These are phyloP conservation scores for Merodon equestris DNA, from an alignment of 2,888 invertebrate genomes.

Conservation along the genomic window DNA sequence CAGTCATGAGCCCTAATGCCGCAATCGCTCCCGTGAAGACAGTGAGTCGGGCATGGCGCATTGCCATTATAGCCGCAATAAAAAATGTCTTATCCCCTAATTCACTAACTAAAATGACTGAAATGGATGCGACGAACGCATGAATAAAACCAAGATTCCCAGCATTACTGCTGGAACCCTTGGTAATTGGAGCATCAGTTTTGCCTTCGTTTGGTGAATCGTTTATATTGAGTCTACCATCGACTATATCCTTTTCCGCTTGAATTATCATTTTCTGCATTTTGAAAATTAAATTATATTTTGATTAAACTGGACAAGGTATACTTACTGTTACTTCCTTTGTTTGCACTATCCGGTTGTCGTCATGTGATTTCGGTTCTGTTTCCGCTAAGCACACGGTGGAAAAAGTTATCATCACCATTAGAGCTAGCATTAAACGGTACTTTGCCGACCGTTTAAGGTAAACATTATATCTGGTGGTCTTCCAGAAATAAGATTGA, in stretches of 20 bases:
- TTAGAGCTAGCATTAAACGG: conserved; percentile 75
- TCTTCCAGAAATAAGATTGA: conserved; percentile 78
- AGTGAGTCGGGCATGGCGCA: conserved; percentile 95
- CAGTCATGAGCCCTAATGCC: conserved; percentile 95
- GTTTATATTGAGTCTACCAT: conserved; percentile 49
- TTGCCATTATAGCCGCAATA: conserved; percentile 99
- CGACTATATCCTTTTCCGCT: conserved; percentile 63
- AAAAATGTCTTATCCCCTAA: conserved; percentile 99
- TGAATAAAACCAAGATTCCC: conserved; percentile 89
- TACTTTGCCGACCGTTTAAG: conserved; percentile 76
- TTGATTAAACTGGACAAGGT: not conserved
- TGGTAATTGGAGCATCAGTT: conserved; percentile 45
- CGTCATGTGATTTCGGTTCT: conserved; percentile 71
- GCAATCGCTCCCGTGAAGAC: conserved; percentile 96
- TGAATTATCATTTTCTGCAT: conserved; percentile 65
- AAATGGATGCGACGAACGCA: conserved; percentile 96
- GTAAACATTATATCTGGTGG: conserved; percentile 77
- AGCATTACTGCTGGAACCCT: conserved; percentile 64
- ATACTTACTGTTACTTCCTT: conserved; percentile 72
- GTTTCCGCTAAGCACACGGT: conserved; percentile 76
- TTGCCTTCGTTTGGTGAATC: conserved; percentile 54
- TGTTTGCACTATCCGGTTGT: conserved; percentile 69
- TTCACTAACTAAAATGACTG: conserved; percentile 98
- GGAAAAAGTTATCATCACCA: conserved; percentile 75
- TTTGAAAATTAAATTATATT: not conserved